These are phyloP conservation scores for Halocynthia aurantium DNA, from an alignment of 23 tunicate genomes.

Conservation along the genomic window DNA sequence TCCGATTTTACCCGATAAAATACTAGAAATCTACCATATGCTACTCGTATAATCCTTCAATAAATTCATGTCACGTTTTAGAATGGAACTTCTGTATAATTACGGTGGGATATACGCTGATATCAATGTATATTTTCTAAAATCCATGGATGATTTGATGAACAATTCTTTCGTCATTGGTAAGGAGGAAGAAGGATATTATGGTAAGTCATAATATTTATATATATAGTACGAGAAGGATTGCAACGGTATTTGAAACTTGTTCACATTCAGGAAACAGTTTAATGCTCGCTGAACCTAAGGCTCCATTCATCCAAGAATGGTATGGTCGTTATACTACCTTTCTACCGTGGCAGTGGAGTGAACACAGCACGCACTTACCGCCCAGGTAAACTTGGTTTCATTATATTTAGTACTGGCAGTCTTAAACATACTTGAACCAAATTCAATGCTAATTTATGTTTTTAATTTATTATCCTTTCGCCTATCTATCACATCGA, in stretches of 20 bases:
- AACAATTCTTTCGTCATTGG: constrained; percentile 20
- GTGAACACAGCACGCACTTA: constrained; percentile 10
- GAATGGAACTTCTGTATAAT: constrained; percentile 10
- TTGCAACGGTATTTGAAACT: neutral
- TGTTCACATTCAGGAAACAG: constrained; percentile 4
- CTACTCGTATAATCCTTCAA: too few species aligned
- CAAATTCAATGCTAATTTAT: too few species aligned
- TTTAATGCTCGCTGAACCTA: constrained; percentile 11
- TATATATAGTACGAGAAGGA: too few species aligned
- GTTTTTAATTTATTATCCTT: too few species aligned
- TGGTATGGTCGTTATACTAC: neutral
- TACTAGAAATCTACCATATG: too few species aligned
- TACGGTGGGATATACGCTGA: constrained; percentile 5
- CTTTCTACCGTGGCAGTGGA: constrained; percentile 15
- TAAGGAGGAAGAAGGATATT: constrained; percentile 10
- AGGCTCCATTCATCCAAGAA: neutral
- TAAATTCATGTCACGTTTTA: neutral
- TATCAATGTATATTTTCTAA: constrained; percentile 6
- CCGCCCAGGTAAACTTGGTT: constrained; percentile 1
- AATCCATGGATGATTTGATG: constrained; percentile 8
- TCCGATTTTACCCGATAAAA: too few species aligned
- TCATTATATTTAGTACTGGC: too few species aligned
- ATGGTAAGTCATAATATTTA: neutral
- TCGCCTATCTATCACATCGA: too few species aligned
- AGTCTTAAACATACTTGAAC: too few species aligned